Evolutionary conservation across 2,888 invertebrate genomes (phyloP), one percentile per base, ranked within the genome.

Genomic region (Temnothorax unifasciatus): DNA sequence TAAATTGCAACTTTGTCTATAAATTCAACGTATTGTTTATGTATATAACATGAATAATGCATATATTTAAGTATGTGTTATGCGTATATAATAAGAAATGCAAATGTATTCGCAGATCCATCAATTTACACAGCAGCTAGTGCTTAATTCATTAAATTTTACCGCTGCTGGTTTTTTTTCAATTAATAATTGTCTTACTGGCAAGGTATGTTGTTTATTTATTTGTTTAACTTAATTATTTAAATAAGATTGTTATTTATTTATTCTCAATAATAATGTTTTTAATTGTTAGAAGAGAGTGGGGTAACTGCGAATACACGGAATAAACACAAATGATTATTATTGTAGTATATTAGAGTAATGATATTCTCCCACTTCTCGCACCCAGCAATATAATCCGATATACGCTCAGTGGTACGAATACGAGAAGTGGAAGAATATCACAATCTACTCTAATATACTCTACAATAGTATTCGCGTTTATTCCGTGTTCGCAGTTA

Each of bases 91-190:
- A 38, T n/a, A 38, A 38, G 9, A 63, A 34, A 63, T 38, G 8
- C n/a, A 63, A 63, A 63, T 63, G 18, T 63, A n/a, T 63, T 63
- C 2, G 2, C 44, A 79, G 77, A 57, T 77, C 57, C 68, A 34
- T 18, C 77, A 79, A 25, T 79, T 79, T 79, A 69, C 77, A 11
- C 69, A 79, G 21, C 69, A 79, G 47, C 57, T 79, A 44, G 6
- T 69, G 6, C 77, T 79, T 34, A 69, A 57, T 11, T 47, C 77
- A 11, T 79, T 79, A 69, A 15, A 34, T 0, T 69, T 79, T 25
- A 79, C 77, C 15, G 77, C 77, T 57, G 5, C n/a, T 34, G 69
- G 69, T 25, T 79, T 79, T 1, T 79, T 79, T 34, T 29, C 69
- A 44, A 57, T 79, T 44, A 13, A 79, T 47, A 79, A 79, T 69